These are phyloP conservation scores for Anhinga rufa DNA, from an alignment of 2,113 vertebrate species.

Conservation along the genomic window DNA sequence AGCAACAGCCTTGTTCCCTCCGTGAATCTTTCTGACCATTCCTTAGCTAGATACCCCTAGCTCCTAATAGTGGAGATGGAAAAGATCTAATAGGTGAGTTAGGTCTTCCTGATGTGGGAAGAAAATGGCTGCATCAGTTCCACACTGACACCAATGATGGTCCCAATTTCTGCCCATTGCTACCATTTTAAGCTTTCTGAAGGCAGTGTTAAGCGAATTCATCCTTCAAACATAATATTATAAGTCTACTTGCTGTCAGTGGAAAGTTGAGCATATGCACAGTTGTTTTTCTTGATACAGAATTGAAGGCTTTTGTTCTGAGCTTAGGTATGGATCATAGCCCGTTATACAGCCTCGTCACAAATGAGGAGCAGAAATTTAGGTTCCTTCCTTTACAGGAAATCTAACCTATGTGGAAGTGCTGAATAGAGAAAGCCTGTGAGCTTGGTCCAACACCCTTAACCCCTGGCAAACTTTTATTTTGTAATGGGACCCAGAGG, in stretches of 20 bases:
- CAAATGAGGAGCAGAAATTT: neutral
- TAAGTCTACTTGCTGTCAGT: neutral
- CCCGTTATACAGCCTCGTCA: neutral
- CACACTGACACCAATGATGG: fast-evolving
- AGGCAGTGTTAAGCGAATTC: neutral
- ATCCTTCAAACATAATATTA: neutral
- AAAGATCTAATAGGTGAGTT: neutral
- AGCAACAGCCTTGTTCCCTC: neutral
- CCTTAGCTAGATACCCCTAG: neutral
- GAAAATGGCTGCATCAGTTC: neutral
- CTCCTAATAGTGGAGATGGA: neutral
- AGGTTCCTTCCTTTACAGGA: neutral
- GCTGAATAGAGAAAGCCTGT: neutral
- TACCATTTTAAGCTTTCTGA: neutral
- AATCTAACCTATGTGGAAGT: neutral
- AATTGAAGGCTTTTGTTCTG: neutral
- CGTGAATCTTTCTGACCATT: neutral
- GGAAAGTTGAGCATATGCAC: neutral
- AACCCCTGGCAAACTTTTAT: neutral
- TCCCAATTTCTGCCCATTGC: neutral
- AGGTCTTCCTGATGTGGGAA: neutral
- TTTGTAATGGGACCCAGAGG: neutral
- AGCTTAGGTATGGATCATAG: neutral
- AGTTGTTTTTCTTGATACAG: neutral
- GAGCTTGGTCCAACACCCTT: neutral